Conservation (phyloP, 2,797 vertebrate genomes). For the Oreochromis mossambicus region DNA sequence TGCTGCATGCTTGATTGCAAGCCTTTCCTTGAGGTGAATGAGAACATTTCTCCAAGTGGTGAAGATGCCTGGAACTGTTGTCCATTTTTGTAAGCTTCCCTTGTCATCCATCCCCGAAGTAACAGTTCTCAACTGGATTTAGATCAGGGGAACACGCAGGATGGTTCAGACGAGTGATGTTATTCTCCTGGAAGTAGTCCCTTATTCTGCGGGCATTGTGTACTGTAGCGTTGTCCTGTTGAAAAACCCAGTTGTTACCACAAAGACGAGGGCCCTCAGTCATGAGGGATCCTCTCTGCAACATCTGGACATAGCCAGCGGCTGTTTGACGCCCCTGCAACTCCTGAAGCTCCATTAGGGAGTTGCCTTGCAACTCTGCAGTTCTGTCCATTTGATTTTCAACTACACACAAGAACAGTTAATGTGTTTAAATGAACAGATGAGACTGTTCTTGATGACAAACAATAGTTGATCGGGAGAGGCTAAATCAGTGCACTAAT, state of each 20-base stretch:
- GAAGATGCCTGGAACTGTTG: not conserved
- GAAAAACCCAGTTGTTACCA: not conserved
- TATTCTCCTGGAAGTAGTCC: not conserved
- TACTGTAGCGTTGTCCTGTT: not conserved
- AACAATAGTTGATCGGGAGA: not conserved
- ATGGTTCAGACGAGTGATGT: not conserved
- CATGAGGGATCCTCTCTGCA: accelerated
- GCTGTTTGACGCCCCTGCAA: accelerated
- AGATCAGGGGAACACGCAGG: not conserved
- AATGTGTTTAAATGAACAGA: not conserved
- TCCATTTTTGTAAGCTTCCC: not conserved
- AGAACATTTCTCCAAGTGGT: not conserved
- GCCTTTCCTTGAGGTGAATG: not conserved
- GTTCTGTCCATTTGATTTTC: not conserved
- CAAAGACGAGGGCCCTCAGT: not conserved
- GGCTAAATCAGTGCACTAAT: not conserved
- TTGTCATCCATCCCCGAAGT: not conserved
- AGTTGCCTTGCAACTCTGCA: not conserved
- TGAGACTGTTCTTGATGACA: not conserved
- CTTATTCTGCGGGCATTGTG: not conserved
- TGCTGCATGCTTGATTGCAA: not conserved
- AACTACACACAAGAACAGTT: not conserved
- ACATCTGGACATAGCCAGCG: not conserved
- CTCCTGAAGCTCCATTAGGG: not conserved
- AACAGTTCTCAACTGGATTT: not conserved